phyloP scores from a whole-genome alignment of 2,797 vertebrate genomes.

The Numenius phaeopus region DNA sequence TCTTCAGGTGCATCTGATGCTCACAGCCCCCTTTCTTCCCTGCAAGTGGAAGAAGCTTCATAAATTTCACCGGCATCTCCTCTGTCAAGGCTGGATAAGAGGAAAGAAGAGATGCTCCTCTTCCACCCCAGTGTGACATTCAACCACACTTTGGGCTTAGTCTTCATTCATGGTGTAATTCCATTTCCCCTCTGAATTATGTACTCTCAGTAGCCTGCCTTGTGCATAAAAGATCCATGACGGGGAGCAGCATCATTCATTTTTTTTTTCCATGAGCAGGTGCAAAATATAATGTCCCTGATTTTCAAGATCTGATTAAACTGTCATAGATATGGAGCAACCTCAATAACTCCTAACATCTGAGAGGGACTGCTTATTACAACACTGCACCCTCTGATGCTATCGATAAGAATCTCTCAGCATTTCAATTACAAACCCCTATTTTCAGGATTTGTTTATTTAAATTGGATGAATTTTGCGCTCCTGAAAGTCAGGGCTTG shows the following conservation, averaged over 20 bases:
- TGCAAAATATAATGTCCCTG: conserved; percentile 66
- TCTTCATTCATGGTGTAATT: conserved; percentile 10
- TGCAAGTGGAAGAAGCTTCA: not conserved
- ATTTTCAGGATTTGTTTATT: conserved; percentile 56
- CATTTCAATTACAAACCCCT: conserved; percentile 13
- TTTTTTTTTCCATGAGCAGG: conserved; percentile 64
- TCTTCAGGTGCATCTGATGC: not conserved
- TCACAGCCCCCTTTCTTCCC: not conserved
- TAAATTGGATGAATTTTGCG: conserved; percentile 22
- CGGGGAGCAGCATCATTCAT: not conserved
- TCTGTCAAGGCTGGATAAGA: not conserved
- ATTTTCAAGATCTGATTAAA: conserved; percentile 77
- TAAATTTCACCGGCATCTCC: not conserved
- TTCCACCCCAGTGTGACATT: not conserved
- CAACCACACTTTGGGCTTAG: not conserved
- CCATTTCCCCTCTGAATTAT: conserved; percentile 41
- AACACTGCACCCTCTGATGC: not conserved
- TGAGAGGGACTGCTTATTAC: conserved; percentile 15
- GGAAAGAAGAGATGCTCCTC: not conserved
- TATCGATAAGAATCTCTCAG: conserved; percentile 26
- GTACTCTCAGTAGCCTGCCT: not conserved
- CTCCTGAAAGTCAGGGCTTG: not conserved
- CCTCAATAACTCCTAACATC: conserved; percentile 58
- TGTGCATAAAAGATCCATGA: conserved; percentile 36
- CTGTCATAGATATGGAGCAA: conserved; percentile 63